Percentiles rank a stretch among this genome's conserved stretches.
phyloP scores from a whole-genome alignment of 2,113 vertebrate species.

The Lepisosteus osseus region DNA sequence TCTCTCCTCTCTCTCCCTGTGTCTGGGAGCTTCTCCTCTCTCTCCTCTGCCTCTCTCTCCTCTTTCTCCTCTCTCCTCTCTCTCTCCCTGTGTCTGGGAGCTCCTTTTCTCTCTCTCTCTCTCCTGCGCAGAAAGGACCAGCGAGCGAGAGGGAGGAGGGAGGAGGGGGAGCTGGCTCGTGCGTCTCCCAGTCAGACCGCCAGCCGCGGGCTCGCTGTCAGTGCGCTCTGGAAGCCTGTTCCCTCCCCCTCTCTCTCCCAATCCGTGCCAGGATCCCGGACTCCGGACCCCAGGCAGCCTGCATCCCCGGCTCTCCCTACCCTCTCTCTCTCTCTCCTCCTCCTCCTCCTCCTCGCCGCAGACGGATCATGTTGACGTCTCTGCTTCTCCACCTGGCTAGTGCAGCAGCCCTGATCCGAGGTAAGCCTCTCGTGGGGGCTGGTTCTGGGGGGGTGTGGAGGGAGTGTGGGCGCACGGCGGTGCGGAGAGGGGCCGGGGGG shows the following conservation, averaged over 20 bases:
- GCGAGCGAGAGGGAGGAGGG: no score
- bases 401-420: slow-evolving; percentile 64
- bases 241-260: slow-evolving; percentile 4
- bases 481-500: neutral
- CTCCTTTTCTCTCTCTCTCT: slow-evolving; percentile 31
- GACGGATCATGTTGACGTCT: slow-evolving; percentile 64
- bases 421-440: slow-evolving; percentile 44
- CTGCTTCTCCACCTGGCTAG: slow-evolving; percentile 56
- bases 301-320: slow-evolving; percentile 21
- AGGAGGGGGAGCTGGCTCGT: neutral
- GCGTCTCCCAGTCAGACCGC: slow-evolving; percentile 2
- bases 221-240: no score
- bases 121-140: slow-evolving; percentile 28
- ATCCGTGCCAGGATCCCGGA: neutral
- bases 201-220: neutral
- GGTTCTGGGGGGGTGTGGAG: slow-evolving; percentile 13
- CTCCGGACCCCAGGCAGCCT: neutral
- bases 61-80: no score
- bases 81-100: no score
- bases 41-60: no score
- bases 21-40: no score
- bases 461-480: neutral
- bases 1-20: no score
- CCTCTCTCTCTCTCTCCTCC: slow-evolving; percentile 34
- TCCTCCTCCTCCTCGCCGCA: slow-evolving; percentile 33